phyloP scores from a whole-genome alignment of 2,888 invertebrate genomes.

The Monochamus alternatus region DNA sequence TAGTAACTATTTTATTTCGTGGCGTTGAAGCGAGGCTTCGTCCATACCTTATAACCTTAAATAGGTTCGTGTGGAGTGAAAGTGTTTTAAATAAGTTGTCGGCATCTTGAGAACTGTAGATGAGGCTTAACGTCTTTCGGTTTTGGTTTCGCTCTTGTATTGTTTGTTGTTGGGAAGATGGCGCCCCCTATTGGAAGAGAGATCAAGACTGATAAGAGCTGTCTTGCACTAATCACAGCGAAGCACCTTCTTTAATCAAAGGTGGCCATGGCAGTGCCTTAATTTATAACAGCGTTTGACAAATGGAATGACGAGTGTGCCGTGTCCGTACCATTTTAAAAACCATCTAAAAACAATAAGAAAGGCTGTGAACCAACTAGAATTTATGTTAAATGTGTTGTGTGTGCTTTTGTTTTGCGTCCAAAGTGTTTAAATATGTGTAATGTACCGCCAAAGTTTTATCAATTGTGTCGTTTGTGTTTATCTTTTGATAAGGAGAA shows the following conservation, averaged over 20 bases:
- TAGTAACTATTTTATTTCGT: no score
- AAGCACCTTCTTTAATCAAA: constrained; percentile 66
- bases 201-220: constrained; percentile 56
- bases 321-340: constrained; percentile 62
- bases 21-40: no score
- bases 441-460: constrained; percentile 91
- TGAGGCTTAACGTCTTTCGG: constrained; percentile 1
- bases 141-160: constrained; percentile 21
- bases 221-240: constrained; percentile 58
- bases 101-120: constrained; percentile 4
- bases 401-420: constrained; percentile 68
- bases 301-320: constrained; percentile 63
- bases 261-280: constrained; percentile 71
- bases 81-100: background rate
- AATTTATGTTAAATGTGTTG: constrained; percentile 67
- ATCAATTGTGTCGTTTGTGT: constrained; percentile 95
- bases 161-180: constrained; percentile 26
- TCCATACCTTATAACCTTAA: no score
- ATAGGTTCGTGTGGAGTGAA: no score
- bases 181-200: constrained; percentile 51
- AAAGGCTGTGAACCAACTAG: constrained; percentile 67
- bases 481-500: constrained; percentile 79
- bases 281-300: constrained; percentile 64
- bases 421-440: constrained; percentile 81
- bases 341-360: constrained; percentile 64